Evolutionary conservation across 1,140 invertebrate genomes (phyloP), one percentile per base, ranked within the genome.

Genomic region (Tenebrio molitor): DNA sequence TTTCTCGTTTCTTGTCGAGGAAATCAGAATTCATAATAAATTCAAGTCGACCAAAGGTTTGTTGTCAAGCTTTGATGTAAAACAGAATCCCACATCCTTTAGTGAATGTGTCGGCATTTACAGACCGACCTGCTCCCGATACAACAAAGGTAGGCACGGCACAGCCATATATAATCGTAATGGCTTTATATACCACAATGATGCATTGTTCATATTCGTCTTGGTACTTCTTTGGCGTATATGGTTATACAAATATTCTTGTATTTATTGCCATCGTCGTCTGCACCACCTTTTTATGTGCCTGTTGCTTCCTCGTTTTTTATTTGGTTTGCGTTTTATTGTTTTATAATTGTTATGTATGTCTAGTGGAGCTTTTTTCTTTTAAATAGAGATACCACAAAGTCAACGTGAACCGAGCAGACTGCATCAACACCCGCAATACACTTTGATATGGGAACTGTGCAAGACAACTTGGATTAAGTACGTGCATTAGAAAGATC

Each of bases 121-220:
- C 23, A 58, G 23, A 58, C 10, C 50, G 50, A 29, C 50, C 23
- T 58, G 50, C 50, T 58, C 50, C 50, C 50, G 50, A 58, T 58
- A 58, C 50, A 29, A 58, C 50, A 58, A 58, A 58, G 50, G 50
- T 58, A 58, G 50, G 50, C 50, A 58, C 50, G 50, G 50, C 23
- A 29, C 15, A 29, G 50, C 50, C 23, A 58, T 58, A 58, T 58
- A 25, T 58, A 58, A 58, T 33, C 23, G 6, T 58, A 58, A 58
- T 58, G 50, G 50, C 50, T 58, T 58, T 58, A 58, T 58, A 58
- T 29, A 58, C 50, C 50, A 25, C 50, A 58, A 58, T 25, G 23
- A 29, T 58, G 50, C 50, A 58, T 58, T 58, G 50, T 58, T 58
- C 23, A 58, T 58, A 33, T 25, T 58, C 50, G 50, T 58, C 50